Conservation (phyloP, 1,140 invertebrate genomes). For the Caenorhabditis latens region DNA sequence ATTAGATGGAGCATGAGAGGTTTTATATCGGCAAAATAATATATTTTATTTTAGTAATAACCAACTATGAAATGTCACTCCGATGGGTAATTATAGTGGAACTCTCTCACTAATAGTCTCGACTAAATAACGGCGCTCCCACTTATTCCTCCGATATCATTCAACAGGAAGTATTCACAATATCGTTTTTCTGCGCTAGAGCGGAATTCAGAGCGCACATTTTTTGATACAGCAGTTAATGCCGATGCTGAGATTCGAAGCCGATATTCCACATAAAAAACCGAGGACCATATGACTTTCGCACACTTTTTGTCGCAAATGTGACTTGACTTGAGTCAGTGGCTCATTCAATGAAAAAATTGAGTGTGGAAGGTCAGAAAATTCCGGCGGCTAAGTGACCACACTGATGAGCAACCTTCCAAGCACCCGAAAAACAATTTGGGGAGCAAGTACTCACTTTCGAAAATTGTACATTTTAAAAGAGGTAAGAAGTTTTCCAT, state of each 20-base stretch:
- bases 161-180: constrained; percentile 17
- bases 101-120: neutral
- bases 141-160: neutral
- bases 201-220: neutral
- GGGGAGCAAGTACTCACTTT: neutral
- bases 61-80: neutral
- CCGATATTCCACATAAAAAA: constrained; percentile 31
- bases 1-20: neutral
- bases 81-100: neutral
- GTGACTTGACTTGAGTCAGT: constrained; percentile 26
- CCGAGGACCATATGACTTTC: constrained; percentile 42
- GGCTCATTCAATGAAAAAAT: constrained; percentile 30
- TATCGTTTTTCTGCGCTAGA: neutral
- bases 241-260: neutral
- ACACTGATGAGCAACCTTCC: neutral
- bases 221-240: constrained; percentile 35
- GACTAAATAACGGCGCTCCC: neutral
- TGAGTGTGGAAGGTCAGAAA: constrained; percentile 17
- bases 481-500: no score
- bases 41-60: constrained; percentile 17
- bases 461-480: neutral
- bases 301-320: constrained; percentile 45
- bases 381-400: constrained; percentile 2
- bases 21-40: neutral
- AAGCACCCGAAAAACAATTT: neutral